Percentiles rank a stretch among this genome's conserved stretches.
Conservation (phyloP, 2,797 vertebrate genomes). For the Taeniopygia guttata region DNA sequence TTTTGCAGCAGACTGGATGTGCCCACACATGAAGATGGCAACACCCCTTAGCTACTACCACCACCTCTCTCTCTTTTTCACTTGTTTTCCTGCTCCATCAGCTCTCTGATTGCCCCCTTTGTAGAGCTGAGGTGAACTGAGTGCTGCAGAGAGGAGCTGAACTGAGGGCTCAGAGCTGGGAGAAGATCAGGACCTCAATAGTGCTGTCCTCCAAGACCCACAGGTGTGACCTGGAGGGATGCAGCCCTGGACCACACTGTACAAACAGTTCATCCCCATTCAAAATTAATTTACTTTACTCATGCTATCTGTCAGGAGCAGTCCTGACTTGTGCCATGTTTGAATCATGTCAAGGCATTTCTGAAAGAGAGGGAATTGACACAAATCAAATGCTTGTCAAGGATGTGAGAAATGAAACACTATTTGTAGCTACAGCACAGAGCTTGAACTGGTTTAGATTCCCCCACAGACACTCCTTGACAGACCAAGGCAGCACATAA, state of each 20-base stretch:
- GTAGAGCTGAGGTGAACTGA: not conserved
- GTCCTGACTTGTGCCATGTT: rapidly evolving
- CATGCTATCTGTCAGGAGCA: not conserved
- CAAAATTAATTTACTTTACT: not conserved
- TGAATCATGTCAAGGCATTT: not conserved
- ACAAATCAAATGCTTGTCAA: not conserved
- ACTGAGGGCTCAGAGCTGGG: not conserved
- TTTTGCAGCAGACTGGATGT: not conserved
- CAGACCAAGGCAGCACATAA: not conserved
- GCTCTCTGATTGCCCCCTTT: not conserved
- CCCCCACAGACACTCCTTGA: not conserved
- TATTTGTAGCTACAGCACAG: not conserved
- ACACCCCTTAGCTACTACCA: not conserved
- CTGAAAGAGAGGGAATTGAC: not conserved
- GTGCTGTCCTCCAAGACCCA: not conserved
- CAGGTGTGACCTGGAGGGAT: not conserved
- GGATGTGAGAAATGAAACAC: not conserved
- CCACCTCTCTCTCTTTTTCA: not conserved
- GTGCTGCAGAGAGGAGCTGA: not conserved
- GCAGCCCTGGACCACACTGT: not conserved
- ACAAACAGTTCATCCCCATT: not conserved
- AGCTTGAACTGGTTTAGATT: not conserved
- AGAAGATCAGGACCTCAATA: not conserved
- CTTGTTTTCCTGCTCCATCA: not conserved
- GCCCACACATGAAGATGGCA: not conserved